phyloP scores from a whole-genome alignment of 2,888 invertebrate species.

The Protonemura montana region DNA sequence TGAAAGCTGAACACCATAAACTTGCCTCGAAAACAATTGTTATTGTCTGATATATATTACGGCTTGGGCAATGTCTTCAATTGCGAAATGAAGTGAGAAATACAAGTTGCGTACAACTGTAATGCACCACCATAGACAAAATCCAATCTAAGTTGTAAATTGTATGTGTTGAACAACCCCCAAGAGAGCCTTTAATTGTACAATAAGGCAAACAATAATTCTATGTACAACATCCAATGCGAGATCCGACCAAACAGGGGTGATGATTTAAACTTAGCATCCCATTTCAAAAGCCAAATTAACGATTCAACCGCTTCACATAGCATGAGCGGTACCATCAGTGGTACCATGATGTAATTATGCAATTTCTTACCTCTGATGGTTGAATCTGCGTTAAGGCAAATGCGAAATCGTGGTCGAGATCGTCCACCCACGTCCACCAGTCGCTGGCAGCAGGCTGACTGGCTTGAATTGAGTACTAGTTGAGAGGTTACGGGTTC shows the following conservation, averaged over 20 bases:
- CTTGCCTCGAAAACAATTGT: constrained; percentile 14
- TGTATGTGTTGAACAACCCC: constrained; percentile 30
- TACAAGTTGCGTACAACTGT: background rate
- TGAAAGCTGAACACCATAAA: background rate
- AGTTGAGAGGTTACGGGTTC: too few species aligned
- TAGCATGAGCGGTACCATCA: too few species aligned
- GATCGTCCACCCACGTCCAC: too few species aligned
- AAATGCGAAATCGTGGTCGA: too few species aligned
- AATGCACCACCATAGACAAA: constrained; percentile 27
- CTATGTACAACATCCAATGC: background rate
- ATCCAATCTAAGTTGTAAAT: constrained; percentile 37
- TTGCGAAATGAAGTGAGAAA: constrained; percentile 24
- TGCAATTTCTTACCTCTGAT: background rate
- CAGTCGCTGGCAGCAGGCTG: too few species aligned
- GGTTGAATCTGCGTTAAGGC: too few species aligned
- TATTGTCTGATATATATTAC: constrained; percentile 10
- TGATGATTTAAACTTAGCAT: background rate
- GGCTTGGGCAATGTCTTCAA: constrained; percentile 27
- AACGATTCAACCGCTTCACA: background rate
- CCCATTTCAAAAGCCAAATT: background rate
- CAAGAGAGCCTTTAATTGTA: constrained; percentile 15
- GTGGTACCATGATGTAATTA: background rate
- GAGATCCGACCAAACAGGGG: background rate
- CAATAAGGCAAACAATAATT: constrained; percentile 8
- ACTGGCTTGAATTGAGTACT: too few species aligned